Evolutionary conservation across 1,140 invertebrate genomes (phyloP).

Genomic region (Diploscapter pachys): DNA sequence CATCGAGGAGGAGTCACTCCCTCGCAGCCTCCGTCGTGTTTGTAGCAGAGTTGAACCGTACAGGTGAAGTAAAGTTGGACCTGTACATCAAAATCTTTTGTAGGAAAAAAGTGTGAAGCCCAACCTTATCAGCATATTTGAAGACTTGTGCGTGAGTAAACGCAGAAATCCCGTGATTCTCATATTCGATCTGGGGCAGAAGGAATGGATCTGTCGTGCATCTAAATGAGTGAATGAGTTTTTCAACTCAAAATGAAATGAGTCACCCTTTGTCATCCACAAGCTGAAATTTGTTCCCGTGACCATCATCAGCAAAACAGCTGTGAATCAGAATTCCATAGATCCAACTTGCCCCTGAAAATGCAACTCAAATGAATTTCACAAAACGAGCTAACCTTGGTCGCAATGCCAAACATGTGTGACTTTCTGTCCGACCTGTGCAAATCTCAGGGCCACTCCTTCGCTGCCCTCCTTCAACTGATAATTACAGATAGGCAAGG

Average conservation of each 20-base stretch:
- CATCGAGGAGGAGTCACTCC: constrained; percentile 44
- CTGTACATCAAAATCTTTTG: constrained; percentile 2
- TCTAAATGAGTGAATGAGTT: constrained; percentile 28
- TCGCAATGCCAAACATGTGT: constrained; percentile 52
- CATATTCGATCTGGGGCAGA: constrained; percentile 49
- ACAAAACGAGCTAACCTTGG: constrained; percentile 18
- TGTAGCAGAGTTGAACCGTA: constrained; percentile 54
- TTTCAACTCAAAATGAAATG: background rate
- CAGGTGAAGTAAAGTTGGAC: constrained; percentile 58
- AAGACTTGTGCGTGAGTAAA: constrained; percentile 52
- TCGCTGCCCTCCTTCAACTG: constrained; percentile 45
- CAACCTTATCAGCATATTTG: constrained; percentile 58
- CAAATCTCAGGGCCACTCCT: constrained; percentile 49
- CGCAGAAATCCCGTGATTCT: constrained; percentile 39
- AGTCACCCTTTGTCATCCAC: constrained; percentile 50
- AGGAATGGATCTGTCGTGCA: constrained; percentile 47
- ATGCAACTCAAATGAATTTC: background rate
- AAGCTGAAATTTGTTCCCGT: constrained; percentile 55
- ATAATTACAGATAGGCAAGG: constrained; percentile 52
- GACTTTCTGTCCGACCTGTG: constrained; percentile 52
- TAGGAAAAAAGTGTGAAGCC: background rate
- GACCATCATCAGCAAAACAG: constrained; percentile 57
- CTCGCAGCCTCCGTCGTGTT: constrained; percentile 58
- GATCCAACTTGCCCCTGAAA: constrained; percentile 46
- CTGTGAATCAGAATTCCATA: constrained; percentile 56